Evolutionary conservation across 2,888 invertebrate species (phyloP).

Genomic region (Matsumyia berberina): DNA sequence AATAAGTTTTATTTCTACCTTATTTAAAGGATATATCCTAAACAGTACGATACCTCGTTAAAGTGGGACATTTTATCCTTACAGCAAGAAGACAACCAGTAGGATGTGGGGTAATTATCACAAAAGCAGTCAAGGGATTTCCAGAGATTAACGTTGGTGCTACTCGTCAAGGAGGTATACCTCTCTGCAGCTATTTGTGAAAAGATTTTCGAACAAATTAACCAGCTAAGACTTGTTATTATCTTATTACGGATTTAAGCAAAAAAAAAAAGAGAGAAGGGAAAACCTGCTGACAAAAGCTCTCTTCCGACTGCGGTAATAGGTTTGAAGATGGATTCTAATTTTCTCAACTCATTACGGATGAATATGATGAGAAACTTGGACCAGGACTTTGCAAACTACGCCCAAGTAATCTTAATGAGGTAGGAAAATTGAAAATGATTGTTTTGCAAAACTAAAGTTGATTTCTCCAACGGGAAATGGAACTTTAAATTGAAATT

Average conservation of each 20-base stretch:
- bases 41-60: conserved; percentile 14
- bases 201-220: conserved; percentile 41
- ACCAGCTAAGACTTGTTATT: conserved; percentile 45
- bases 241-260: conserved; percentile 44
- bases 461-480: not conserved
- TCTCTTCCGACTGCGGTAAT: conserved; percentile 11
- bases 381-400: not conserved
- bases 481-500: too few relatives aligned
- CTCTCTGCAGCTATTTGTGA: conserved; percentile 8
- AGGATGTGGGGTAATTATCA: conserved; percentile 46
- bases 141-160: conserved; percentile 18
- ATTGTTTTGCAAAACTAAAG: conserved; percentile 13
- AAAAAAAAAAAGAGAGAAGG: not conserved
- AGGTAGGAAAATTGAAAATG: conserved; percentile 20
- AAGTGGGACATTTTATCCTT: not conserved
- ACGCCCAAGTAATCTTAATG: conserved; percentile 26
- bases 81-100: not conserved
- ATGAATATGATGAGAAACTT: conserved; percentile 10
- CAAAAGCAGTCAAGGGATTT: conserved; percentile 41
- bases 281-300: conserved; percentile 2
- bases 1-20: conserved; percentile 7
- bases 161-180: not conserved
- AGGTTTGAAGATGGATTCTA: conserved; percentile 32
- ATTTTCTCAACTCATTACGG: conserved; percentile 43
- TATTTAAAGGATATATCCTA: not conserved